Conservation (phyloP, 2,888 invertebrate species). For the Lumbricus terrestris region DNA sequence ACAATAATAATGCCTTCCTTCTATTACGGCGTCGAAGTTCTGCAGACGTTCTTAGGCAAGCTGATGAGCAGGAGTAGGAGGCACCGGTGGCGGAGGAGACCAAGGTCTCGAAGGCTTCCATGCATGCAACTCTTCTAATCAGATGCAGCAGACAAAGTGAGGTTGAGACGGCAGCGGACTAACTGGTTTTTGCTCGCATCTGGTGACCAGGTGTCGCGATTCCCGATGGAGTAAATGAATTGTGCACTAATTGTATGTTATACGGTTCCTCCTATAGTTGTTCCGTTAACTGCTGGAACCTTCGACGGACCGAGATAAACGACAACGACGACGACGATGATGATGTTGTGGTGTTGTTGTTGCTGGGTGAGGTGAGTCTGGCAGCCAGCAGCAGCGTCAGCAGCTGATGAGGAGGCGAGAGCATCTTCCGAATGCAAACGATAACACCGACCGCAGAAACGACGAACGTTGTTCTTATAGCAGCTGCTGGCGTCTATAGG, state of each 20-base stretch:
- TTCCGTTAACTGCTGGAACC: neutral
- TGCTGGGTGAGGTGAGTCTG: neutral
- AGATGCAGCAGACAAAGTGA: neutral
- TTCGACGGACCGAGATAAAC: neutral
- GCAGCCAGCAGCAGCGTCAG: conserved; percentile 3
- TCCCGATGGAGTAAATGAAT: neutral
- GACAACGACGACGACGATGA: neutral
- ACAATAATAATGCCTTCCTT: too few relatives aligned
- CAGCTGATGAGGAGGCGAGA: conserved; percentile 3
- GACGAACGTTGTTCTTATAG: neutral
- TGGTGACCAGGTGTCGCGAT: neutral
- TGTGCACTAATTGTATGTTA: neutral
- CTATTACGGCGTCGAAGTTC: neutral
- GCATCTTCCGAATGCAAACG: neutral
- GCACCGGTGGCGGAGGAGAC: neutral
- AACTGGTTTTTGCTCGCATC: neutral
- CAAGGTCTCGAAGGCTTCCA: neutral
- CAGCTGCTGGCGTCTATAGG: neutral
- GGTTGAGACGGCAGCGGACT: neutral
- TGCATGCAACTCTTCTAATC: neutral
- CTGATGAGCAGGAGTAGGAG: too few relatives aligned
- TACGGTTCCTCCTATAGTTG: neutral
- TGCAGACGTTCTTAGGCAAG: neutral
- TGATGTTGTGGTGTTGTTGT: too few relatives aligned
- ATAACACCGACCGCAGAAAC: neutral